Conservation (phyloP, 2,113 vertebrate genomes). For the Dermatemys mawii region DNA sequence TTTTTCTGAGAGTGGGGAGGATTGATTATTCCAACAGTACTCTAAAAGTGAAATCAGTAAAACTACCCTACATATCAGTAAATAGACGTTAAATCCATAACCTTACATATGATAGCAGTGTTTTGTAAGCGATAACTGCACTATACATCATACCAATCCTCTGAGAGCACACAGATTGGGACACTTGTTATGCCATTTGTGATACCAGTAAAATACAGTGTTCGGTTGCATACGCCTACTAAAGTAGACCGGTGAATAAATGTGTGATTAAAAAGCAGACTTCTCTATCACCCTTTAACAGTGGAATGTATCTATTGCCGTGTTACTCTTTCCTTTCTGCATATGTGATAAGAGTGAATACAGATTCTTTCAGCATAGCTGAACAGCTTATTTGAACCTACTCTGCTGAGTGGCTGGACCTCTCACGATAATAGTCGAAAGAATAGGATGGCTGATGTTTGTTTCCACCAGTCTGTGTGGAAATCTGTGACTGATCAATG, state of each 20-base stretch:
- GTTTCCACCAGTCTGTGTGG: conserved; percentile 53
- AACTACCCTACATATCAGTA: conserved; percentile 64
- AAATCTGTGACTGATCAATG: conserved; percentile 15
- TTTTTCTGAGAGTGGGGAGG: background rate
- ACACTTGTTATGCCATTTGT: conserved; percentile 64
- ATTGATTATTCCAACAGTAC: conserved; percentile 47
- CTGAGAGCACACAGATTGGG: conserved; percentile 56
- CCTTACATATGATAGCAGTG: conserved; percentile 53
- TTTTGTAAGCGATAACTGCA: conserved; percentile 72
- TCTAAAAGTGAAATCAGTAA: conserved; percentile 67
- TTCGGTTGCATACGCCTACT: conserved; percentile 57
- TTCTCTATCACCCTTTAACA: conserved; percentile 21
- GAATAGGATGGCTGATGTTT: conserved; percentile 40
- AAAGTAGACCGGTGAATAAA: conserved; percentile 46
- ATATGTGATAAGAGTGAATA: conserved; percentile 41
- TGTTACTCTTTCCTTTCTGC: conserved; percentile 32
- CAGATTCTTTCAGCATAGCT: background rate
- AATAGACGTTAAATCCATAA: conserved; percentile 74
- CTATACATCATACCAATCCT: conserved; percentile 66
- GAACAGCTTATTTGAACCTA: background rate
- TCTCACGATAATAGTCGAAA: conserved; percentile 34
- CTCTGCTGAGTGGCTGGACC: background rate
- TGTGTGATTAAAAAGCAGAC: conserved; percentile 50
- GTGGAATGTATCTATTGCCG: background rate
- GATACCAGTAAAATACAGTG: conserved; percentile 67